Evolutionary conservation across 2,888 invertebrate genomes (phyloP).

Genomic region (Empis stercorea): DNA sequence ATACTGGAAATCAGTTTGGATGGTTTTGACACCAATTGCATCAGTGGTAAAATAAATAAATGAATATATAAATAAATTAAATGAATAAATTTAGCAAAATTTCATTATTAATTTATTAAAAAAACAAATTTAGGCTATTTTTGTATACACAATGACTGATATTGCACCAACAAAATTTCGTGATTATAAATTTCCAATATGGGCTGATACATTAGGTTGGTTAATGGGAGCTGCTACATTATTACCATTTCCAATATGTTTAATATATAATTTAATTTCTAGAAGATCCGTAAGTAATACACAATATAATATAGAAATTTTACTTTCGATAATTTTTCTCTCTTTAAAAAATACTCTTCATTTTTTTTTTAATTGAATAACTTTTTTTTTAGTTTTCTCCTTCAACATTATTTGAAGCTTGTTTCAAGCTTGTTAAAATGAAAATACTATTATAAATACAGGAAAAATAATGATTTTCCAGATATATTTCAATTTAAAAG

Average conservation of each 20-base stretch:
- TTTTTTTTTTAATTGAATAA: too few relatives aligned
- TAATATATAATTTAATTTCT: slow-evolving; percentile 33
- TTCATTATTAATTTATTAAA: slow-evolving; percentile 10
- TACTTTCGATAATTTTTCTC: too few relatives aligned
- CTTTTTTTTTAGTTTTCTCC: too few relatives aligned
- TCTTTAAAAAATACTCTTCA: not conserved
- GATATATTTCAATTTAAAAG: too few relatives aligned
- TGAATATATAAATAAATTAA: not conserved
- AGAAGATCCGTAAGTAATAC: not conserved
- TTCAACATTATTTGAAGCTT: too few relatives aligned
- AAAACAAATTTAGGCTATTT: slow-evolving; percentile 57
- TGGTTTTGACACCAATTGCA: slow-evolving; percentile 51
- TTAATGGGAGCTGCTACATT: slow-evolving; percentile 57
- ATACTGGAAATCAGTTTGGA: slow-evolving; percentile 66
- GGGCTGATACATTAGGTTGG: slow-evolving; percentile 61
- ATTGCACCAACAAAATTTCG: slow-evolving; percentile 52
- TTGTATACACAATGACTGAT: slow-evolving; percentile 57
- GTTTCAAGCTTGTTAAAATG: too few relatives aligned
- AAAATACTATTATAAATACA: too few relatives aligned
- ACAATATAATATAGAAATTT: too few relatives aligned
- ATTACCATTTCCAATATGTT: slow-evolving; percentile 51
- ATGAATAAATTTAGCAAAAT: not conserved
- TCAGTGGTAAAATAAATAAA: slow-evolving; percentile 47
- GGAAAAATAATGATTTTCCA: too few relatives aligned
- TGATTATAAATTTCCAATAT: slow-evolving; percentile 51